Percentiles rank a stretch among this genome's conserved stretches.
Conservation (phyloP, 2,888 invertebrate genomes). For the Torymus tubicola region DNA sequence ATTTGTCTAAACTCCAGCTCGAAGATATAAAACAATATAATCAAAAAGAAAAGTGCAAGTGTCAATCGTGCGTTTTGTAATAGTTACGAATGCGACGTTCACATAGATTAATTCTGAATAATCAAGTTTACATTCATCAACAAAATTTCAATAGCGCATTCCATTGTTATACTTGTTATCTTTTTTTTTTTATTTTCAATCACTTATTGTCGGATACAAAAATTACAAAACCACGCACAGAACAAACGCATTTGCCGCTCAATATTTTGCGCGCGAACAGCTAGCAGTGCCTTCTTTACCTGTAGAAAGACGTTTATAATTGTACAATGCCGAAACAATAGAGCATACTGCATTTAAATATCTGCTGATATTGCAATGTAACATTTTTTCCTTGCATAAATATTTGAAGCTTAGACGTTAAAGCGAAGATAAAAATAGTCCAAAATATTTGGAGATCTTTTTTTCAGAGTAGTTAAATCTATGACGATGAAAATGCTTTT, state of each 20-base stretch:
- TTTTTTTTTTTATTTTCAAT: slow-evolving; percentile 1
- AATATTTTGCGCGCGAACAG: slow-evolving; percentile 25
- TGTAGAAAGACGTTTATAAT: slow-evolving; percentile 3
- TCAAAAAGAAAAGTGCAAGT: slow-evolving; percentile 26
- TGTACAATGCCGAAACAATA: neutral
- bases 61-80: slow-evolving; percentile 34
- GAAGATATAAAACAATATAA: slow-evolving; percentile 6
- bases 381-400: slow-evolving; percentile 5
- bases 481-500: slow-evolving; percentile 26
- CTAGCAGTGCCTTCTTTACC: slow-evolving; percentile 1
- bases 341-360: neutral
- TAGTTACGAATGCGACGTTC: neutral
- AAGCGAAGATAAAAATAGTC: slow-evolving; percentile 12
- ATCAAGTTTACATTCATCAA: slow-evolving; percentile 5
- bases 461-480: neutral
- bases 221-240: slow-evolving; percentile 50
- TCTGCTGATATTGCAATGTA: neutral
- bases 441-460: slow-evolving; percentile 2
- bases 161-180: neutral
- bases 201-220: slow-evolving; percentile 55
- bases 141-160: slow-evolving; percentile 9
- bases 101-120: slow-evolving; percentile 16
- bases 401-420: slow-evolving; percentile 24
- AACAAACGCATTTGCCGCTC: slow-evolving; percentile 26
- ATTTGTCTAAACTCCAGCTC: neutral